A percentile compares a stretch with the other conserved stretches of the same genome.
Evolutionary conservation across 2,888 invertebrate genomes (phyloP).

Genomic region (Epinotia nisella): DNA sequence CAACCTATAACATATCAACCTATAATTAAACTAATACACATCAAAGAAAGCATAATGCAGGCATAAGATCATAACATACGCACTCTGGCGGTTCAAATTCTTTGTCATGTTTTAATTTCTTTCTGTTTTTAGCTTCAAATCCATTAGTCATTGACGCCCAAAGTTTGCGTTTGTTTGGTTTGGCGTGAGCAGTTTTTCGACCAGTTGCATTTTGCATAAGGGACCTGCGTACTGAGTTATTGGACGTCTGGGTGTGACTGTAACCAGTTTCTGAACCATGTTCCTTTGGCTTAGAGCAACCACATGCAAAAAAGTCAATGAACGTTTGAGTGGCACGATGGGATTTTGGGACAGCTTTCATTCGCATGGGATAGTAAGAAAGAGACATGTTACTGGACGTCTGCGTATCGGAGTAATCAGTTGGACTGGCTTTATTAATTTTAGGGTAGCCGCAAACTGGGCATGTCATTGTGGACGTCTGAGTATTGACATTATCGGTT

Average conservation of each 20-base stretch:
- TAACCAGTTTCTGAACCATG: background rate
- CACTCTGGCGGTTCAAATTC: background rate
- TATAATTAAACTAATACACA: background rate
- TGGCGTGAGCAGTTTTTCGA: background rate
- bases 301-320: constrained; percentile 4
- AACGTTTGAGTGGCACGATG: background rate
- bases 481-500: background rate
- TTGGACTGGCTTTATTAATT: background rate
- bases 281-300: background rate
- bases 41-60: no score
- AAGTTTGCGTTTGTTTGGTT: no score
- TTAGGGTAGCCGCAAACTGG: background rate
- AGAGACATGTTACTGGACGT: background rate
- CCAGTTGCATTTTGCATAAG: background rate
- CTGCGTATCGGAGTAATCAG: background rate
- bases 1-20: constrained; percentile 7
- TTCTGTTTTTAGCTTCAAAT: background rate
- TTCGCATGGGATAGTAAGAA: background rate
- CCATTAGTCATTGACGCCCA: background rate
- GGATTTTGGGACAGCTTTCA: background rate
- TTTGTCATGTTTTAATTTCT: background rate
- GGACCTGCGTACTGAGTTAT: background rate
- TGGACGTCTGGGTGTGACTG: constrained; percentile 2
- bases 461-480: background rate
- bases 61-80: no score